Percentiles rank a stretch among this genome's conserved stretches.
phyloP scores from a whole-genome alignment of 2,797 vertebrate genomes.

The Fundulus diaphanus region DNA sequence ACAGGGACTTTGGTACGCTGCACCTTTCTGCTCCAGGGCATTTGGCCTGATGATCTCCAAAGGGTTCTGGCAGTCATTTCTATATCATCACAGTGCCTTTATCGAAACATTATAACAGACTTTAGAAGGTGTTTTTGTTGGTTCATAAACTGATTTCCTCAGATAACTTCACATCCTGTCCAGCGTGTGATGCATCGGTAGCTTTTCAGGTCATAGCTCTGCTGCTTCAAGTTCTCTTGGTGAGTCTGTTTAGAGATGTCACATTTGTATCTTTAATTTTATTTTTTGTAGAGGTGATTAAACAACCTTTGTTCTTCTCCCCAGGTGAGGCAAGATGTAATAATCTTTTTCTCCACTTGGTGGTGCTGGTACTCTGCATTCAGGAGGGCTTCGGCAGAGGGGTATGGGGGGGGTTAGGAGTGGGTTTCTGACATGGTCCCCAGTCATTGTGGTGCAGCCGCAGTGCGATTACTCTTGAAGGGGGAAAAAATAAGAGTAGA shows the following conservation, averaged over 20 bases:
- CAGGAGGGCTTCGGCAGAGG: neutral
- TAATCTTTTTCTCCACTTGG: constrained; percentile 53
- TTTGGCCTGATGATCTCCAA: neutral
- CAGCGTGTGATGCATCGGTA: constrained; percentile 4
- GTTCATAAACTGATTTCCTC: constrained; percentile 19
- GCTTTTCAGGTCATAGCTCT: constrained; percentile 17
- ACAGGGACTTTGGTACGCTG: neutral
- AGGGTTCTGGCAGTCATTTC: neutral
- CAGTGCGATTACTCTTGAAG: constrained; percentile 48
- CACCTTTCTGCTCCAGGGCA: neutral
- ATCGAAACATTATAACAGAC: neutral
- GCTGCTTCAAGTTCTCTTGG: constrained; percentile 26
- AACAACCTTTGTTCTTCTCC: constrained; percentile 61
- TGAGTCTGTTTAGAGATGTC: constrained; percentile 32
- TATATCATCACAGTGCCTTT: neutral
- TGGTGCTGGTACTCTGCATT: constrained; percentile 61
- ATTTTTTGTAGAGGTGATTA: constrained; percentile 51
- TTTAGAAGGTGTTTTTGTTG: neutral
- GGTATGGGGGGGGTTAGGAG: too few relatives aligned
- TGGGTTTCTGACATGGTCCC: constrained; percentile 7
- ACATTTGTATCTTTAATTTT: constrained; percentile 35
- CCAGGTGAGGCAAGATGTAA: constrained; percentile 30
- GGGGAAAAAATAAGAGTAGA: neutral
- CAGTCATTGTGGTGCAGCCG: constrained; percentile 46
- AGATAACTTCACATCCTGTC: constrained; percentile 16